phyloP scores from a whole-genome alignment of 2,888 invertebrate genomes.

The Nomada goodeniana region DNA sequence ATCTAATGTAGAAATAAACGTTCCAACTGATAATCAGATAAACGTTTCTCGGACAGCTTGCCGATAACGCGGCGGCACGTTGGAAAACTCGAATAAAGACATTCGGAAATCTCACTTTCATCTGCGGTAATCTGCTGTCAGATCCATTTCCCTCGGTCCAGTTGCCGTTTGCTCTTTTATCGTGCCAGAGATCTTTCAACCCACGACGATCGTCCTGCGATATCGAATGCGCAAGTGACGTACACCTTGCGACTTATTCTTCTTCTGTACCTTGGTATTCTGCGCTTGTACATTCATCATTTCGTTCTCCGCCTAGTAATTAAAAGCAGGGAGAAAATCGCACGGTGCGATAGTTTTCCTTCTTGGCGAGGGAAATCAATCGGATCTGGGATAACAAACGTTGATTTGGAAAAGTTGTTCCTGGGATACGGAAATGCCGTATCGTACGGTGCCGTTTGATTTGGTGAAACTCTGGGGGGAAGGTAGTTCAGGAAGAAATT shows the following conservation, averaged over 20 bases:
- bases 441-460: too few relatives aligned
- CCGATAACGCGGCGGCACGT: conserved; percentile 37
- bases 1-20: conserved; percentile 47
- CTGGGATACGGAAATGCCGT: too few relatives aligned
- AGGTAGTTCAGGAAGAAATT: too few relatives aligned
- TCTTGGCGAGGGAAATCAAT: too few relatives aligned
- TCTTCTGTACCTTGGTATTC: too few relatives aligned
- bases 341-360: too few relatives aligned
- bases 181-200: not conserved
- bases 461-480: too few relatives aligned
- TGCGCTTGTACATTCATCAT: not conserved
- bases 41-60: conserved; percentile 49
- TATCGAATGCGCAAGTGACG: conserved; percentile 6
- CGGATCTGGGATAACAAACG: too few relatives aligned
- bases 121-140: conserved; percentile 40
- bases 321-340: too few relatives aligned
- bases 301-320: not conserved
- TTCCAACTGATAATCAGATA: conserved; percentile 56
- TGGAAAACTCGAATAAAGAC: conserved; percentile 52
- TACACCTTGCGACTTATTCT: not conserved
- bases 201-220: conserved; percentile 6
- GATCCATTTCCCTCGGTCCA: conserved; percentile 41
- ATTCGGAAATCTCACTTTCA: conserved; percentile 59
- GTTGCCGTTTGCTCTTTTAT: conserved; percentile 33
- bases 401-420: too few relatives aligned